Conservation (phyloP, 2,888 invertebrate species). For the Galerucella pusilla region DNA sequence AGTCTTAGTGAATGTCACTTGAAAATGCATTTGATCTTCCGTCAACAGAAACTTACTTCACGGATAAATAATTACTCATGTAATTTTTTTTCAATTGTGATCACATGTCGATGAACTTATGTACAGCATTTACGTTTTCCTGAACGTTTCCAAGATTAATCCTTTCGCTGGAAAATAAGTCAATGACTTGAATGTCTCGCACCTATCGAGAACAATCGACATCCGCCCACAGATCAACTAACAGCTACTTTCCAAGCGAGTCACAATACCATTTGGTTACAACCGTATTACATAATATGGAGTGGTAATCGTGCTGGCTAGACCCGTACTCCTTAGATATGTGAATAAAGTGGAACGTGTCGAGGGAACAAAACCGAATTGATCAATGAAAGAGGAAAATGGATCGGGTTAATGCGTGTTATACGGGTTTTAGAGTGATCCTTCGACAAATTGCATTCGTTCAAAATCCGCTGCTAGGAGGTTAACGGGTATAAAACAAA, state of each 20-base stretch:
- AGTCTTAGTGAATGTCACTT: too few species aligned
- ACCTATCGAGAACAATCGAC: constrained; percentile 26
- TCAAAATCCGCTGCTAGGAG: constrained; percentile 4
- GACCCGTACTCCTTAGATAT: constrained; percentile 50
- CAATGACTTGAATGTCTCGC: constrained; percentile 2
- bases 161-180: not conserved
- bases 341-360: constrained; percentile 49
- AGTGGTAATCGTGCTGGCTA: constrained; percentile 48
- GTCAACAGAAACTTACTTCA: too few species aligned
- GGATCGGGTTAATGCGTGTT: constrained; percentile 42
- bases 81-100: too few species aligned
- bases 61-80: too few species aligned
- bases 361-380: constrained; percentile 45
- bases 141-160: too few species aligned
- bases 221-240: constrained; percentile 35
- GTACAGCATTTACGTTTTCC: too few species aligned
- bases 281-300: constrained; percentile 50
- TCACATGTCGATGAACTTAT: too few species aligned
- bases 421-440: constrained; percentile 36
- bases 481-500: not conserved
- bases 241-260: constrained; percentile 44
- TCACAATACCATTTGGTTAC: constrained; percentile 52
- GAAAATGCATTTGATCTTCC: too few species aligned
- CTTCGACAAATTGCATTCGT: constrained; percentile 42
- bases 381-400: constrained; percentile 42